Base-by-base conservation (phyloP, 2,888 invertebrate genomes). In the Corbicula japonica region DNA sequence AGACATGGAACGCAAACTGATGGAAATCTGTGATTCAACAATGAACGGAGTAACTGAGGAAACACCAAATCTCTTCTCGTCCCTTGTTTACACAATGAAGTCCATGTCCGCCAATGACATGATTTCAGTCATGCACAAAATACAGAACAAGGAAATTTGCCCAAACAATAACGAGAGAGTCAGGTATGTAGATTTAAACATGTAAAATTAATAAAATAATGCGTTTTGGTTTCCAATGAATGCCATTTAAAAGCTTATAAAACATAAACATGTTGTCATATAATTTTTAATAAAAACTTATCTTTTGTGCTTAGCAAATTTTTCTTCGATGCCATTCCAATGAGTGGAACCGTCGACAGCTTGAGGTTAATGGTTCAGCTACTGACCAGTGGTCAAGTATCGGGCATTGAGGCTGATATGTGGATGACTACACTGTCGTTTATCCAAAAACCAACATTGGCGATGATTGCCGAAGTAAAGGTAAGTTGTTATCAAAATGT, bases 361-460 rank as follows among this genome's bases (percentile, higher is more conserved):
- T 95, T 98, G 21, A 95, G 95, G 63, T 94, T 98, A 23, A 97
- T 98, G 95, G 96, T 96, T 76, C 96, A 98, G 90, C 95, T 97
- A 93, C 96, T 98, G 68, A 93, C 96, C 38, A 94, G 94, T 30
- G 94, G 95, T 58, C 94, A 94, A 18, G 94, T 97, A 0, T 94
- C 96, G 15, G 95, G 95, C 68, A 95, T 95, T 1, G 96, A 95
- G 23, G 95, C 96, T 0, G 95, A 96, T 60, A 96, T 96, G 85
- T 98, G 98, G 98, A 95, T 98, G 89, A 95, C 96, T 86, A 96
- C 97, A 0, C 95, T 98, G 90, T 96, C 98, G 5, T 96, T 98
- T 93, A 96, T 97, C 54, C 93, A 93, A 76, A 88, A 93, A 54
- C 94, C 95, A 26, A 93, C 92, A 8, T 77, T 92, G 26, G 93